These are phyloP conservation scores for Antheraea yamamai DNA, from an alignment of 2,888 invertebrate genomes.

Conservation along the genomic window DNA sequence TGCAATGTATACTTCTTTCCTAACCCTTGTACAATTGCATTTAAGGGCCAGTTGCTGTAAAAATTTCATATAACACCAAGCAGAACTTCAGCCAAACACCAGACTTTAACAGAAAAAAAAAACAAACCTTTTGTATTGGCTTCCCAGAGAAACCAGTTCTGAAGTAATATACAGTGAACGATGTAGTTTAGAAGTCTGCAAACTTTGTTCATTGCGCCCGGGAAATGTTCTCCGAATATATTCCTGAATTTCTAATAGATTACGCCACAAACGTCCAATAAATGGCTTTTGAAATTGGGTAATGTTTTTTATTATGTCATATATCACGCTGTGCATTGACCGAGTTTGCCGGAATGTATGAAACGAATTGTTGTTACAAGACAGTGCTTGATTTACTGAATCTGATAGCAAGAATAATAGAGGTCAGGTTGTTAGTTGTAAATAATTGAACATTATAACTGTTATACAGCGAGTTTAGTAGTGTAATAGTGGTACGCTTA, in stretches of 20 bases:
- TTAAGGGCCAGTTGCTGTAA: neutral
- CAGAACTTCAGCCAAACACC: neutral
- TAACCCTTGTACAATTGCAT: neutral
- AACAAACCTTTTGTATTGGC: neutral
- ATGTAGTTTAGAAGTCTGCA: neutral
- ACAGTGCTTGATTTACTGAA: neutral
- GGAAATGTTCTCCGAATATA: neutral
- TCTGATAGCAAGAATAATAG: neutral
- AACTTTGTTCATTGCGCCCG: slow-evolving; percentile 10
- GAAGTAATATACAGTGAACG: neutral
- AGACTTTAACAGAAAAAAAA: neutral
- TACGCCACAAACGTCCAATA: slow-evolving; percentile 2
- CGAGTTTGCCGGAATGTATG: neutral
- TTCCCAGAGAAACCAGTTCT: neutral
- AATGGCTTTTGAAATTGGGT: neutral
- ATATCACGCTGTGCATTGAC: neutral
- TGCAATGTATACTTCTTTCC: neutral
- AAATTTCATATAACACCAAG: neutral
- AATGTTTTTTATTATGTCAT: neutral
- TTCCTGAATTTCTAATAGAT: neutral
- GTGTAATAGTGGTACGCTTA: no score
- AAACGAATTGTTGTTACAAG: neutral
- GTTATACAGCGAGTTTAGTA: no score
- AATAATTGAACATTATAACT: neutral
- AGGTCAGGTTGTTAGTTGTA: neutral